These are phyloP conservation scores for Philereme transversata DNA, from an alignment of 2,888 invertebrate species.

Conservation along the genomic window DNA sequence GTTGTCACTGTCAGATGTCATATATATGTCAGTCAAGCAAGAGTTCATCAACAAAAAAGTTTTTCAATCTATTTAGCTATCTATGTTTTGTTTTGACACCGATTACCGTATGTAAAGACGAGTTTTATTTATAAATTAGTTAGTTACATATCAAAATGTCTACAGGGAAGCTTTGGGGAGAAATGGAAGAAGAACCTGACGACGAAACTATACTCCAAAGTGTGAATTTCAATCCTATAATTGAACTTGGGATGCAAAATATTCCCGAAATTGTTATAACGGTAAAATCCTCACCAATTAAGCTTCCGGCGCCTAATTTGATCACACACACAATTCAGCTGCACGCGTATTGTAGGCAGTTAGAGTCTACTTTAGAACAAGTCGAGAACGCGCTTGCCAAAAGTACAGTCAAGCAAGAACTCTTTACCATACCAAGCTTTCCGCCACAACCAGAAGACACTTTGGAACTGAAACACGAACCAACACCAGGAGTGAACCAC, in stretches of 20 bases:
- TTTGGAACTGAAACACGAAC: conserved; percentile 62
- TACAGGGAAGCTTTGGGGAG: conserved; percentile 70
- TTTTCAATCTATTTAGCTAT: too few relatives aligned
- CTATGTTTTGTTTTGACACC: too few relatives aligned
- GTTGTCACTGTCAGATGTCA: too few relatives aligned
- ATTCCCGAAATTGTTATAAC: conserved; percentile 78
- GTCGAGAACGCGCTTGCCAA: conserved; percentile 45
- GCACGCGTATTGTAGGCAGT: conserved; percentile 66
- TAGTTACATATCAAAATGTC: too few relatives aligned
- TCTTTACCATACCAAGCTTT: conserved; percentile 60
- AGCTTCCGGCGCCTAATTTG: conserved; percentile 71
- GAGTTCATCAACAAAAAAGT: too few relatives aligned
- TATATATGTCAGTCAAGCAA: too few relatives aligned
- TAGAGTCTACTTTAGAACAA: conserved; percentile 66
- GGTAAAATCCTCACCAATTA: conserved; percentile 74
- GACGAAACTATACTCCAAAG: conserved; percentile 68
- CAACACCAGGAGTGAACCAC: conserved; percentile 67
- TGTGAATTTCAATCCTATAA: conserved; percentile 79
- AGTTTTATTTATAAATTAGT: too few relatives aligned
- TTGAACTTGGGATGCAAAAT: conserved; percentile 79
- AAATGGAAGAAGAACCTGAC: conserved; percentile 65
- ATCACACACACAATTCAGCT: conserved; percentile 77
- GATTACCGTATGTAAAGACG: too few relatives aligned
- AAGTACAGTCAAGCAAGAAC: conserved; percentile 65
- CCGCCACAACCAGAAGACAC: conserved; percentile 61